Evolutionary conservation across 1,140 invertebrate species (phyloP).

Genomic region (Drosophila kanapiae): DNA sequence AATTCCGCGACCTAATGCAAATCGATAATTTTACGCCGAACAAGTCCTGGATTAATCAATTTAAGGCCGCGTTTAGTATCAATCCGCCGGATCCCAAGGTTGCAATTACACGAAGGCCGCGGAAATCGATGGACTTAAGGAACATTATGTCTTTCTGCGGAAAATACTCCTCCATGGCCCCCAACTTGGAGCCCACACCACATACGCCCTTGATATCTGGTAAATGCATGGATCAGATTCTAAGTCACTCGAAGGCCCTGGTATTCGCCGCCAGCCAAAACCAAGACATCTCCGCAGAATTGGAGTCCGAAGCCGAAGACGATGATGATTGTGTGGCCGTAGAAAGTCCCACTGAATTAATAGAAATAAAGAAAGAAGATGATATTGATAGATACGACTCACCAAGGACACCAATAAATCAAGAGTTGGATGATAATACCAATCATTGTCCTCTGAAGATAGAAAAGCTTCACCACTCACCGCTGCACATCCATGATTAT

Average conservation of each 20-base stretch:
- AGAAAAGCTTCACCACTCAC: conserved; percentile 58
- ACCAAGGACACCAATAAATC: background rate
- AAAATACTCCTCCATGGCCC: conserved; percentile 35
- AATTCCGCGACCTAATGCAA: conserved; percentile 69
- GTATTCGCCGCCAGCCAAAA: conserved; percentile 45
- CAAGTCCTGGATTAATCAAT: conserved; percentile 74
- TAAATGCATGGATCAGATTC: conserved; percentile 3
- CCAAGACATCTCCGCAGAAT: conserved; percentile 45
- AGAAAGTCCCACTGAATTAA: too few relatives aligned
- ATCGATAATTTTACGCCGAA: conserved; percentile 71
- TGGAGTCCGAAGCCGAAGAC: conserved; percentile 12
- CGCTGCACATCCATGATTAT: background rate
- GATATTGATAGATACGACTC: conserved; percentile 36
- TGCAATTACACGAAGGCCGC: conserved; percentile 60
- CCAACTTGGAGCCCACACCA: too few relatives aligned
- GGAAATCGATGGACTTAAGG: conserved; percentile 60
- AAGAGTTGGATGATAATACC: background rate
- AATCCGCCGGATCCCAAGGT: conserved; percentile 68
- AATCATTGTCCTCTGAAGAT: conserved; percentile 50
- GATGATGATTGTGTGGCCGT: conserved; percentile 59
- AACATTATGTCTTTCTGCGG: conserved; percentile 79
- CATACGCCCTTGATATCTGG: too few relatives aligned
- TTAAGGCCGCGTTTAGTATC: conserved; percentile 73
- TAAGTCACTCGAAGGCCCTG: conserved; percentile 57
- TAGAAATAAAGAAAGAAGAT: too few relatives aligned